Conservation (phyloP, 2,113 vertebrate species). For the Zingel zingel region DNA sequence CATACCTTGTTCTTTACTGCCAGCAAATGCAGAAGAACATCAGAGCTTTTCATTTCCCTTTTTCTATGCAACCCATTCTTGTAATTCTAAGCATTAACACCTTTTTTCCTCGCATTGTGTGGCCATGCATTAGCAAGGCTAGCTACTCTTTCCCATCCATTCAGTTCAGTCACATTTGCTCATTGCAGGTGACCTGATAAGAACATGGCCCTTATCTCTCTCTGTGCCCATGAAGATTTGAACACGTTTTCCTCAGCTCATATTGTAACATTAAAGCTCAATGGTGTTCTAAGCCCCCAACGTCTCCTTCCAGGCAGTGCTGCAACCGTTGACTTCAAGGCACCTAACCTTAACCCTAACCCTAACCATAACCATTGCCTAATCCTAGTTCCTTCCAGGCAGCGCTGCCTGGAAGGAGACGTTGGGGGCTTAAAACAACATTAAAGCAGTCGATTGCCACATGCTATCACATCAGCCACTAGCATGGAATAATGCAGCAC, state of each 20-base stretch:
- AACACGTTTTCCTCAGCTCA: constrained; percentile 25
- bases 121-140: not conserved
- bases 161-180: constrained; percentile 40
- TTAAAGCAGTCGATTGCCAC: constrained; percentile 43
- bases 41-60: not conserved
- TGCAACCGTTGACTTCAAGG: no score
- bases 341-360: no score
- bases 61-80: not conserved
- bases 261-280: constrained; percentile 39
- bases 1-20: not conserved
- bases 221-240: constrained; percentile 40
- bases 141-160: not conserved
- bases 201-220: constrained; percentile 61
- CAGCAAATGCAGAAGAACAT: not conserved
- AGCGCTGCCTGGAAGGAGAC: no score
- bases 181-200: constrained; percentile 47
- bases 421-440: not conserved
- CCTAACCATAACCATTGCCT: no score
- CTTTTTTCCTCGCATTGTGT: not conserved
- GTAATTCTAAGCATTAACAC: not conserved
- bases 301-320: no score
- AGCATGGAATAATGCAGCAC: constrained; percentile 45
- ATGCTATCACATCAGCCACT: constrained; percentile 49
- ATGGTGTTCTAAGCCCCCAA: no score
- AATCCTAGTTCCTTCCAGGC: no score